Evolutionary conservation across 35 echinoderm and acorn worm genomes (phyloP), one percentile per base, ranked within the genome.

Genomic region (Ophioderma brevispina): DNA sequence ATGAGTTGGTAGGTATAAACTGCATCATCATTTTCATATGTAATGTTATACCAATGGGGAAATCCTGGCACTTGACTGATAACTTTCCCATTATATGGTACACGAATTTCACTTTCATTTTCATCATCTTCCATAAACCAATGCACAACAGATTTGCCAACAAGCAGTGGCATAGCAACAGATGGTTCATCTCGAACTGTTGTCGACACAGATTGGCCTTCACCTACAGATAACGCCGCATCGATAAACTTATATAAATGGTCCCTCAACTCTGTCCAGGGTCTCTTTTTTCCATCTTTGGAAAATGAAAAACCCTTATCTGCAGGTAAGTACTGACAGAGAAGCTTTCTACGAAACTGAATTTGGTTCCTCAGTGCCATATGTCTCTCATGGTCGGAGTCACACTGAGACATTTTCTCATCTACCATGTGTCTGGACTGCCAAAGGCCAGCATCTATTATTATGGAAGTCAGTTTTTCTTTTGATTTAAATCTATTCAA

Each of bases 61-160:
- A 86, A 92, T 0, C 90, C 82, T n/a, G 82, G 82, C 31, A 92
- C 83, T 33, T 84, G 80, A 39, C 89, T 90, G n/a, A 90, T n/a
- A 21, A 90, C 89, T 80, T 82, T 90, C 5, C 89, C 89, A 32
- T 28, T 81, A 52, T 81, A 89, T n/a, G n/a, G n/a, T n/a, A n/a
- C n/a, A 28, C n/a, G n/a, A 13, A 13, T 10, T 13, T 10, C 34
- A 13, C 10, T 28, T 15, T 15, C 3, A 25, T 8, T 30, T 23
- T n/a, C 78, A 34, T 80, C 78, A 36, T 80, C 78, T 13, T 28
- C 13, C n/a, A 35, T 35, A 36, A 80, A 80, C 17, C 4, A 11
- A 33, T 80, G 78, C 11, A 17, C 38, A n/a, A 80, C 78, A 35
- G 11, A 34, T 34, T 80, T 80, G 3, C 78, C 78, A 13, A n/a